Conservation (phyloP, 30 jellyfish, hydroid and myxozoan species). For the Nemopilema nomurai region DNA sequence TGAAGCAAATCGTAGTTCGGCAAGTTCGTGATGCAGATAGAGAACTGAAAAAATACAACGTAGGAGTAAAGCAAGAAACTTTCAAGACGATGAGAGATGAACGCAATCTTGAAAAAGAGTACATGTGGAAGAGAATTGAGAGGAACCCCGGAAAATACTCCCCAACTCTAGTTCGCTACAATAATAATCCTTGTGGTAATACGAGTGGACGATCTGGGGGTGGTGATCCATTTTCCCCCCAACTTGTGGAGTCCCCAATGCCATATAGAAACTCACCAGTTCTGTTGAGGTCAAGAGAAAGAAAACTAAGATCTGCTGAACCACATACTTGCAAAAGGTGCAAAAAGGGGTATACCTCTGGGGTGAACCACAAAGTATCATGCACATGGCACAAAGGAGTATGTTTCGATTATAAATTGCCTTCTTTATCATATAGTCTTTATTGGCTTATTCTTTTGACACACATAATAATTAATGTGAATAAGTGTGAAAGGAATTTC, state of each 20-base stretch:
- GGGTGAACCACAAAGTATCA: slow-evolving; percentile 23
- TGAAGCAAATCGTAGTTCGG: slow-evolving; percentile 44
- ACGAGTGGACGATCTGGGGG: not conserved
- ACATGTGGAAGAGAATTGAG: slow-evolving; percentile 63
- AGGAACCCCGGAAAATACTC: slow-evolving; percentile 63
- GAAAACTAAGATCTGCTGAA: slow-evolving; percentile 35
- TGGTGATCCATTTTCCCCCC: not conserved
- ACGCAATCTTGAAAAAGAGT: slow-evolving; percentile 41
- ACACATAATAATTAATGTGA: too few species aligned
- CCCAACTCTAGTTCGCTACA: slow-evolving; percentile 55
- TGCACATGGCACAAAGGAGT: slow-evolving; percentile 61
- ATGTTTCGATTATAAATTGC: not conserved
- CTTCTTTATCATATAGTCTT: not conserved
- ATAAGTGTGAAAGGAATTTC: too few species aligned
- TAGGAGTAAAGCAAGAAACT: slow-evolving; percentile 37
- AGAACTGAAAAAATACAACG: slow-evolving; percentile 38
- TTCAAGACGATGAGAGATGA: slow-evolving; percentile 50
- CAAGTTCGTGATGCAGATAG: slow-evolving; percentile 47
- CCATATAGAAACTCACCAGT: slow-evolving; percentile 9
- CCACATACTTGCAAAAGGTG: slow-evolving; percentile 38
- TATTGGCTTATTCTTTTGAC: not conserved
- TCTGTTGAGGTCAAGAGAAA: slow-evolving; percentile 15
- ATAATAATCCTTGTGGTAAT: slow-evolving; percentile 14
- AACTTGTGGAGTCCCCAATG: not conserved
- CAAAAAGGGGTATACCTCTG: slow-evolving; percentile 17